Conservation (phyloP, 2,113 vertebrate genomes). For the Corythornis vintsioides region DNA sequence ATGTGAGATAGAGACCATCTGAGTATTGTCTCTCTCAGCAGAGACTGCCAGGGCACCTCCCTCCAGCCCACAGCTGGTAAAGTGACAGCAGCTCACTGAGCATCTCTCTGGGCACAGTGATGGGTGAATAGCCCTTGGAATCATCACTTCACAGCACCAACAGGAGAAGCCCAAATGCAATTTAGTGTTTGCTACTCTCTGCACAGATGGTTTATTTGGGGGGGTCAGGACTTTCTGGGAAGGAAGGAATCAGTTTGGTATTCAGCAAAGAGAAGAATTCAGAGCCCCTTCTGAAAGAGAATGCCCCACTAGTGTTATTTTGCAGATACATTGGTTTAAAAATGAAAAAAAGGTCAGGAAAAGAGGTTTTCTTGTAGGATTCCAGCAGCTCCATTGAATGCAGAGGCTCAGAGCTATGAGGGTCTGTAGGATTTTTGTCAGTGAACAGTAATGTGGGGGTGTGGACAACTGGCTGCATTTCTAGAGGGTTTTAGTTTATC, state of each 20-base stretch:
- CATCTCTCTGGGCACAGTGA: not conserved
- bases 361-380: not conserved
- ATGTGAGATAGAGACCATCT: not conserved
- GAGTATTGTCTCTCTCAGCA: not conserved
- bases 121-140: not conserved
- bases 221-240: not conserved
- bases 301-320: not conserved
- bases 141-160: not conserved
- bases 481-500: not conserved
- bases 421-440: not conserved
- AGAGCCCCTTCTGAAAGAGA: not conserved
- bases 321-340: not conserved
- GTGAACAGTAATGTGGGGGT: not conserved
- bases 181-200: not conserved
- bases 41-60: not conserved
- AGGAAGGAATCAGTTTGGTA: not conserved
- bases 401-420: not conserved
- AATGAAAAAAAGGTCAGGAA: not conserved
- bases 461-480: not conserved
- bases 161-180: not conserved
- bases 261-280: not conserved
- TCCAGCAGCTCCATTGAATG: not conserved
- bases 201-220: not conserved
- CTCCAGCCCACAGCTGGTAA: not conserved
- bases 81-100: fast-evolving